These are phyloP conservation scores for Callorhinus ursinus DNA, from an alignment of 2,113 vertebrate genomes.

Conservation along the genomic window DNA sequence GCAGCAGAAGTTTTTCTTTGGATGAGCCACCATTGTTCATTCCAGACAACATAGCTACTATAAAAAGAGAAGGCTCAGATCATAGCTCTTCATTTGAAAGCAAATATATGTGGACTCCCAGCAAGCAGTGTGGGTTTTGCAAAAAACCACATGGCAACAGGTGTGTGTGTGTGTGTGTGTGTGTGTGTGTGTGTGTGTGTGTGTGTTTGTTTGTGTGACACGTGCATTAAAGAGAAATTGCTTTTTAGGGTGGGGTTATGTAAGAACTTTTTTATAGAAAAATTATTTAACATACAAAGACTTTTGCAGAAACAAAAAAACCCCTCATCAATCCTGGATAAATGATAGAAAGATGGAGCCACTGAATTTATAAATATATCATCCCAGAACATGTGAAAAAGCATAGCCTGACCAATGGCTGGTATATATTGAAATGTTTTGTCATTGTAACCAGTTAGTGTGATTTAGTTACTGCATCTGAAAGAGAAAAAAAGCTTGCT, in stretches of 20 bases:
- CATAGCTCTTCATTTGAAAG: conserved; percentile 86
- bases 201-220: background rate
- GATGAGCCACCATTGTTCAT: conserved; percentile 98
- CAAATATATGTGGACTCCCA: conserved; percentile 93
- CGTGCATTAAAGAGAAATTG: conserved; percentile 51
- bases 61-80: conserved; percentile 92
- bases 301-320: conserved; percentile 43
- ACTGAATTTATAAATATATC: conserved; percentile 50
- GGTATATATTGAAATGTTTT: conserved; percentile 38
- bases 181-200: background rate
- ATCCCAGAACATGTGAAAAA: conserved; percentile 72
- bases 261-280: conserved; percentile 62
- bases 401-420: background rate
- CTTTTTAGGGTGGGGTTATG: conserved; percentile 1
- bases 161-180: conserved; percentile 86
- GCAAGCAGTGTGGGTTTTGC: conserved; percentile 96
- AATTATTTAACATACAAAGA: conserved; percentile 38
- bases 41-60: conserved; percentile 96
- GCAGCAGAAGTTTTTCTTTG: conserved; percentile 91
- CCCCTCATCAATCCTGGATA: conserved; percentile 48
- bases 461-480: conserved; percentile 34
- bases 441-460: conserved; percentile 56
- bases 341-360: conserved; percentile 66
- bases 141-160: conserved; percentile 97
- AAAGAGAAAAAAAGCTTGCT: background rate